A percentile compares a stretch with the other conserved stretches of the same genome.
These are phyloP conservation scores for Lagopus muta DNA, from an alignment of 2,113 vertebrate species.

Conservation along the genomic window DNA sequence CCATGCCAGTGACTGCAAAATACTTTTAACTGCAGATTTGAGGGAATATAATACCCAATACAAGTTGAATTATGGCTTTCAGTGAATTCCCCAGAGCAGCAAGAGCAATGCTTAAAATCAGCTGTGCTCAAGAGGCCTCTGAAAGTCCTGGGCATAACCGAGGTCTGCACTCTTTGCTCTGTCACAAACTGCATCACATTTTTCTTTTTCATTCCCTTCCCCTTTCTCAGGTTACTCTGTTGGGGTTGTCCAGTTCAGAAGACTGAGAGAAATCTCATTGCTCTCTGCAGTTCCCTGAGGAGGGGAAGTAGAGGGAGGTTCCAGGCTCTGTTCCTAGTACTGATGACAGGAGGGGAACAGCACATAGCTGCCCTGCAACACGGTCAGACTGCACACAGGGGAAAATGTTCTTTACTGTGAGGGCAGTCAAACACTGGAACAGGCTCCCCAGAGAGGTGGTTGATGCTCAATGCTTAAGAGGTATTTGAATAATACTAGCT, in stretches of 20 bases:
- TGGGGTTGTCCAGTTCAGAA: background rate
- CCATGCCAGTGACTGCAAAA: slow-evolving; percentile 7
- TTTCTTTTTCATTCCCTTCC: background rate
- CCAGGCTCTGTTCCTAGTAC: background rate
- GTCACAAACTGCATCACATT: background rate
- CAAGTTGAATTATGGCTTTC: background rate
- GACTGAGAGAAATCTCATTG: background rate
- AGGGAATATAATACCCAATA: background rate
- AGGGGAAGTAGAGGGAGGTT: background rate
- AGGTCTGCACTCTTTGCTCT: background rate
- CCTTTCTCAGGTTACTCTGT: rapidly evolving
- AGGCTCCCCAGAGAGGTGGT: background rate
- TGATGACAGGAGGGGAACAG: background rate
- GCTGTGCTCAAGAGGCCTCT: background rate
- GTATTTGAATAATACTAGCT: background rate
- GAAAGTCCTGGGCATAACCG: background rate
- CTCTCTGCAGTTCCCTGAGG: background rate
- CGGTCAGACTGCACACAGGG: background rate
- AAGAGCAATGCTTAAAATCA: background rate
- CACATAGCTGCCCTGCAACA: background rate
- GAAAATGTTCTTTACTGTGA: background rate
- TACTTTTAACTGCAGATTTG: slow-evolving; percentile 21
- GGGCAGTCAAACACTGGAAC: background rate
- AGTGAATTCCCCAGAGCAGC: background rate
- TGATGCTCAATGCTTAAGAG: background rate